Evolutionary conservation across 2,113 vertebrate species (phyloP).

Genomic region (Sander vitreus): DNA sequence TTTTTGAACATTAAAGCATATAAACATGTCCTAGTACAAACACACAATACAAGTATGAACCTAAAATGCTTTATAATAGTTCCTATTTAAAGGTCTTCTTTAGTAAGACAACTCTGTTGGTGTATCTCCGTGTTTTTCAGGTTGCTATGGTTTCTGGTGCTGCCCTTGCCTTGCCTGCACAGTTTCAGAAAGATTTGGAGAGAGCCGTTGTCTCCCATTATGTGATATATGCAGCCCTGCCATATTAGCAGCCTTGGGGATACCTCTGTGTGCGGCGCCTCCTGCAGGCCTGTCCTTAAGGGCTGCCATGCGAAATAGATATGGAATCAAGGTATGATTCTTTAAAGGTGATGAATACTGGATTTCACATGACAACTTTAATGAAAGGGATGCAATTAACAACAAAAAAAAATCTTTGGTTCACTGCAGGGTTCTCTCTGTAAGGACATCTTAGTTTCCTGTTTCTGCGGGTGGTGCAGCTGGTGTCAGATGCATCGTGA

Average conservation of each 20-base stretch:
- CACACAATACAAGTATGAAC: too few relatives aligned
- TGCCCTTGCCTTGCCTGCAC: slow-evolving; percentile 61
- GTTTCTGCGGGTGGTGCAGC: slow-evolving; percentile 64
- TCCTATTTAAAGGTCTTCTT: neutral
- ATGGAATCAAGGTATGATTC: slow-evolving; percentile 60
- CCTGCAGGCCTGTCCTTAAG: slow-evolving; percentile 46
- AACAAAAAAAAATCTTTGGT: too few relatives aligned
- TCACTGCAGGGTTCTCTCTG: slow-evolving; percentile 66
- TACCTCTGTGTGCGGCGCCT: slow-evolving; percentile 32
- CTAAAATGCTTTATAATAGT: too few relatives aligned
- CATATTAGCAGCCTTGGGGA: fast-evolving
- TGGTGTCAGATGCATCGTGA: slow-evolving; percentile 78
- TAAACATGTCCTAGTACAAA: too few relatives aligned
- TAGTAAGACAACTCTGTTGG: neutral
- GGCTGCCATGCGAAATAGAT: slow-evolving; percentile 51
- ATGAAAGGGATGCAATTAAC: neutral
- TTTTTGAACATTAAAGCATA: too few relatives aligned
- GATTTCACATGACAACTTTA: neutral
- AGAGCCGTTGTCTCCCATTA: slow-evolving; percentile 38
- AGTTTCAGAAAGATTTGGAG: slow-evolving; percentile 34
- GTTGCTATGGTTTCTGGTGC: slow-evolving; percentile 67
- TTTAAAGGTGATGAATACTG: neutral
- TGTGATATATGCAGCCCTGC: slow-evolving; percentile 31
- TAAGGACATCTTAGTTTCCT: slow-evolving; percentile 59
- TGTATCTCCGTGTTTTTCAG: slow-evolving; percentile 15